Evolutionary conservation across 2,888 invertebrate species (phyloP).

Genomic region (Aleiodes leptofemur): DNA sequence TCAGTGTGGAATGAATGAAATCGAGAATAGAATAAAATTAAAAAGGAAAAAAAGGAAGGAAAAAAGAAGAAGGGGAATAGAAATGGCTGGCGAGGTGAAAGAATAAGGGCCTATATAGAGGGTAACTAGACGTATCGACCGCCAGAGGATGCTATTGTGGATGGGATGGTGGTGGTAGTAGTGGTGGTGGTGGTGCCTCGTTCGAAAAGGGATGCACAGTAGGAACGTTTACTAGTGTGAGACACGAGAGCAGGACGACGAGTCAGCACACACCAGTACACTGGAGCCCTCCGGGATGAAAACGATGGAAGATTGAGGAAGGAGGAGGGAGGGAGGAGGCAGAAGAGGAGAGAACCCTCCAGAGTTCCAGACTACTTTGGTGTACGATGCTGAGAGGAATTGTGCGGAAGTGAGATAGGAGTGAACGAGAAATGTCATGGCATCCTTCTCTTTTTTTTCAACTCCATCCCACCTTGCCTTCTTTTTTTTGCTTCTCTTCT

Average conservation of each 20-base stretch:
- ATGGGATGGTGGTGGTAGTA: slow-evolving; percentile 47
- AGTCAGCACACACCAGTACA: slow-evolving; percentile 37
- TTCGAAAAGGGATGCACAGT: slow-evolving; percentile 49
- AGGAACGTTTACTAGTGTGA: slow-evolving; percentile 52
- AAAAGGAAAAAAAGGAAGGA: no score
- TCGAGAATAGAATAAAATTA: slow-evolving; percentile 46
- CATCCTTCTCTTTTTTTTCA: slow-evolving; percentile 36
- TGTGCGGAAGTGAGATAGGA: slow-evolving; percentile 42
- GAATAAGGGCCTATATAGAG: slow-evolving; percentile 18
- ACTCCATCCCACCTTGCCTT: not conserved
- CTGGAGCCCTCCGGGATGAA: slow-evolving; percentile 26
- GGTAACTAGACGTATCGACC: slow-evolving; percentile 72
- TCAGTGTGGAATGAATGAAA: slow-evolving; percentile 29
- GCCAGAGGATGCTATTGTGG: slow-evolving; percentile 60
- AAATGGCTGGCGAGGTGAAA: slow-evolving; percentile 44
- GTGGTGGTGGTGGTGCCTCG: slow-evolving; percentile 60
- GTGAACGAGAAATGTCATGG: slow-evolving; percentile 38
- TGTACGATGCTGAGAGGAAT: slow-evolving; percentile 27
- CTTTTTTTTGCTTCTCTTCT: slow-evolving; percentile 34
- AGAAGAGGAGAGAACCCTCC: slow-evolving; percentile 37
- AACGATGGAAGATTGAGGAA: slow-evolving; percentile 23
- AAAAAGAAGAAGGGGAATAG: slow-evolving; percentile 52
- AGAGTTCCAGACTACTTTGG: slow-evolving; percentile 44
- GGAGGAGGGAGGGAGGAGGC: slow-evolving; percentile 5
- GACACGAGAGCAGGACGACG: slow-evolving; percentile 38